Evolutionary conservation across 2,888 invertebrate genomes (phyloP).

Genomic region (Automeris io): DNA sequence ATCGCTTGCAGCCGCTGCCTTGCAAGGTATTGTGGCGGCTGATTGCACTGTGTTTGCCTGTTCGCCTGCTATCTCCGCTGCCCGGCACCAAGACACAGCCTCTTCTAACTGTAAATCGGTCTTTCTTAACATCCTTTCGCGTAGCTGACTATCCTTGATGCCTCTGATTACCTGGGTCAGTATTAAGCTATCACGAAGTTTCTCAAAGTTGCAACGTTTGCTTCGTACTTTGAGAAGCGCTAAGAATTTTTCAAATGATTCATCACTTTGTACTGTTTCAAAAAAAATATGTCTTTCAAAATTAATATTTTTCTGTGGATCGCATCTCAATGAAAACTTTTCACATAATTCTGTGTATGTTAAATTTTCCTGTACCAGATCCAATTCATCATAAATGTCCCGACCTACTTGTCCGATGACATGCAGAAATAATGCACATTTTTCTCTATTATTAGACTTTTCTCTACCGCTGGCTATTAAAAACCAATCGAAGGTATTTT

Average conservation of each 20-base stretch:
- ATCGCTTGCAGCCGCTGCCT: neutral
- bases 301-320: conserved; percentile 4
- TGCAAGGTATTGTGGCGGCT: neutral
- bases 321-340: too few species aligned
- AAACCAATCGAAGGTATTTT: conserved; percentile 5
- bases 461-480: neutral
- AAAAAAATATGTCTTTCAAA: conserved; percentile 6
- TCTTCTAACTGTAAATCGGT: neutral
- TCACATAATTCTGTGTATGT: too few species aligned
- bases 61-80: neutral
- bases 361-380: too few species aligned
- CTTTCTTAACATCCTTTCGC: neutral
- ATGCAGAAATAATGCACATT: conserved; percentile 3
- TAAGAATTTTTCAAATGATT: too few species aligned
- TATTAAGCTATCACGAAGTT: neutral
- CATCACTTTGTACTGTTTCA: neutral
- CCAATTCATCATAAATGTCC: neutral
- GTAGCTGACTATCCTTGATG: neutral
- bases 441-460: neutral
- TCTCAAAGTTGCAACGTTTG: neutral
- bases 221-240: neutral
- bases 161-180: neutral
- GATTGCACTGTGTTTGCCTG: neutral
- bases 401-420: conserved; percentile 5
- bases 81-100: neutral